A percentile compares a stretch with the other conserved stretches of the same genome.
These are phyloP conservation scores for Leucoptera coffeella DNA, from an alignment of 2,888 invertebrate species.

Conservation along the genomic window DNA sequence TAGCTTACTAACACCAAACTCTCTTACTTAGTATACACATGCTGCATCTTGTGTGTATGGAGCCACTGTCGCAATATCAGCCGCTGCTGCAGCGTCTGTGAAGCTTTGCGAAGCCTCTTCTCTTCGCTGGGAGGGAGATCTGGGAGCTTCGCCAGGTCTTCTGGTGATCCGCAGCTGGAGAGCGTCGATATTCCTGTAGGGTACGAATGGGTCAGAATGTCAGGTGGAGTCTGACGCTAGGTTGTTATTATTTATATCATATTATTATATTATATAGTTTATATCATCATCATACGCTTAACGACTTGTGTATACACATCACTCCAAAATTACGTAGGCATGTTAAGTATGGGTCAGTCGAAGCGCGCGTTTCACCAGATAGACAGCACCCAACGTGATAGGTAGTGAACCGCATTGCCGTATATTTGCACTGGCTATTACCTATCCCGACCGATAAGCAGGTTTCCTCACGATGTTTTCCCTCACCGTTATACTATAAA, in stretches of 20 bases:
- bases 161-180: constrained; percentile 73
- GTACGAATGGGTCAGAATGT: too few species aligned
- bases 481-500: background rate
- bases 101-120: constrained; percentile 75
- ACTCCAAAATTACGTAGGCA: too few species aligned
- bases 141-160: constrained; percentile 64
- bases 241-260: too few species aligned
- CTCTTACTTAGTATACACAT: constrained; percentile 62
- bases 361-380: too few species aligned
- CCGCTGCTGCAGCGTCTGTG: constrained; percentile 73
- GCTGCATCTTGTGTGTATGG: constrained; percentile 64
- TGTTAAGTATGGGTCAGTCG: too few species aligned
- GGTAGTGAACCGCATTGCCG: too few species aligned
- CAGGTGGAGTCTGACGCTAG: constrained; percentile 9
- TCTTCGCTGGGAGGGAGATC: constrained; percentile 81
- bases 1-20: too few species aligned
- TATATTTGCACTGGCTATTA: too few species aligned
- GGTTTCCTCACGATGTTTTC: background rate
- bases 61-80: constrained; percentile 84
- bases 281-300: too few species aligned
- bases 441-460: background rate
- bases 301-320: too few species aligned
- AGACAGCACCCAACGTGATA: too few species aligned
- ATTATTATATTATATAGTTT: too few species aligned
- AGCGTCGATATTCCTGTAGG: constrained; percentile 82